Conservation (phyloP, 2,888 invertebrate species). For the Arenicola marina region DNA sequence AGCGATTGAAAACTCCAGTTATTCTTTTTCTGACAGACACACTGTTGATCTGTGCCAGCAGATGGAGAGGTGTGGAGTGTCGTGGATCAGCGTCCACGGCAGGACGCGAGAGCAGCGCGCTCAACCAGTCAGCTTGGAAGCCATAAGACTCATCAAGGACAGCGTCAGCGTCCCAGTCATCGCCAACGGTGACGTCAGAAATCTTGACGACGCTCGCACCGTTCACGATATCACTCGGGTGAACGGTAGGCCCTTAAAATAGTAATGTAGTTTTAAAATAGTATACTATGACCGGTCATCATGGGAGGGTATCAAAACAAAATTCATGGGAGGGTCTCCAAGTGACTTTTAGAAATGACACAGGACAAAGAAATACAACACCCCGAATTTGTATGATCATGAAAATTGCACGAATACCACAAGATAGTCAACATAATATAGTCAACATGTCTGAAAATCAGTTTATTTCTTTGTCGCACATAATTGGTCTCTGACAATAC, state of each 20-base stretch:
- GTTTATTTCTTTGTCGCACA: too few relatives aligned
- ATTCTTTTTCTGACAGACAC: conserved; percentile 52
- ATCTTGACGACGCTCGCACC: conserved; percentile 72
- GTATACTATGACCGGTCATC: too few relatives aligned
- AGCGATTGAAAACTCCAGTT: neutral
- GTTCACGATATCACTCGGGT: conserved; percentile 72
- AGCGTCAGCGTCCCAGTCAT: conserved; percentile 80
- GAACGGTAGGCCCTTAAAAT: conserved; percentile 65
- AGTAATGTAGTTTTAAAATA: too few relatives aligned
- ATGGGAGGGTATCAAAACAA: too few relatives aligned
- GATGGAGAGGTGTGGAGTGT: conserved; percentile 83
- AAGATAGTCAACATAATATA: neutral
- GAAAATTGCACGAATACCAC: neutral
- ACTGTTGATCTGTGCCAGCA: conserved; percentile 81
- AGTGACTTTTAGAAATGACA: too few relatives aligned
- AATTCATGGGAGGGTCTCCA: too few relatives aligned
- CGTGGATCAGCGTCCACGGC: conserved; percentile 89
- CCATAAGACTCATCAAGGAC: conserved; percentile 74
- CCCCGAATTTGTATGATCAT: too few relatives aligned
- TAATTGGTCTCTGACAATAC: too few relatives aligned
- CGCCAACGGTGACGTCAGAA: conserved; percentile 89
- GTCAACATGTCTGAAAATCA: neutral
- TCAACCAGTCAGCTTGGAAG: conserved; percentile 71
- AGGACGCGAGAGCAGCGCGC: conserved; percentile 82
- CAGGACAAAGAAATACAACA: too few relatives aligned